Evolutionary conservation across 30 jellyfish, hydroid and myxozoan species (phyloP), one percentile per base, ranked within the genome.

Genomic region (Clytia hemisphaerica): DNA sequence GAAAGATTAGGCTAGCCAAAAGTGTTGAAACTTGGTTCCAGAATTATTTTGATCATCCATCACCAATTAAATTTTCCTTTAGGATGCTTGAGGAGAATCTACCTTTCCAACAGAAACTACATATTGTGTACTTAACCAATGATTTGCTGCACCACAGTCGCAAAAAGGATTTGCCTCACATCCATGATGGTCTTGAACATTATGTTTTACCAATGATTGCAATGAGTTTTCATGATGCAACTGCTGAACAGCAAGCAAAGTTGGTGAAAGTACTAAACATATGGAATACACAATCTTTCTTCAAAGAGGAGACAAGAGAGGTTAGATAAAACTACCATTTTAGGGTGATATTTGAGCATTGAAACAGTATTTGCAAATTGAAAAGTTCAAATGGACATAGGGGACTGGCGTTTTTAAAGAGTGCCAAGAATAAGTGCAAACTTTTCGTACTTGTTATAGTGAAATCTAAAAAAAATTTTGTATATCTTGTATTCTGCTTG

Each of bases 121-220:
- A 89, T 37, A 71, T 89, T 18, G 66, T 89, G 28, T 89, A 89
- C 66, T 82, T 89, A 27, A 69, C 92, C 28, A 89, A 89, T 45
- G 98, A 89, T 61, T 83, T 89, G 51, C 75, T 90, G 0, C 98
- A 89, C 42, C 98, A 89, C 70, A 82, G 98, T 67, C 53, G 91
- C 26, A 81, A 93, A 58, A 89, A 89, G 58, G 83, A 60, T 72
- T 64, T 74, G 27, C 73, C 93, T 14, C 95, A 80, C 49, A 46
- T 89, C 61, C 93, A 75, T 37, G 74, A 51, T 16, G 87, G 93
- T 1, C 72, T 89, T 19, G 93, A 93, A 18, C 79, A 80, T 25
- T 93, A 72, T 37, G 83, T 81, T 53, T 60, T 58, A 16, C 59
- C 88, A 9, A 76, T 89, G 26, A 48, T 81, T 22, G 98, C 94